Conservation (phyloP, 2,113 vertebrate species). For the Notarius quadriscutis region DNA sequence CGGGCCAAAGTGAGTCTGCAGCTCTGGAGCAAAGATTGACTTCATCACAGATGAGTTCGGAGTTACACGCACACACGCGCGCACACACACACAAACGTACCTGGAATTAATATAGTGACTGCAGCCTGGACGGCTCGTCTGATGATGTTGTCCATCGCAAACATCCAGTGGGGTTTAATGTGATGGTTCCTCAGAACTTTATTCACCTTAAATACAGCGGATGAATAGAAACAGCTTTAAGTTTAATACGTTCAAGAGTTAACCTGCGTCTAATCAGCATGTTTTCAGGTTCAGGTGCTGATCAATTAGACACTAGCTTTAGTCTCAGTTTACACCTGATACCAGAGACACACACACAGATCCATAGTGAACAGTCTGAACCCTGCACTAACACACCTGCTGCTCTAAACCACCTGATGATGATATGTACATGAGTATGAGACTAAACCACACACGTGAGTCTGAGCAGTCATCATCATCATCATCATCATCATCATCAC, state of each 20-base stretch:
- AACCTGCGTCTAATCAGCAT: not conserved
- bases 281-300: not conserved
- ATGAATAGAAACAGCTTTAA: not conserved
- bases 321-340: not conserved
- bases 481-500: too few species aligned
- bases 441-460: not conserved
- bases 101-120: slow-evolving; percentile 89
- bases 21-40: slow-evolving; percentile 69
- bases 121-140: slow-evolving; percentile 90
- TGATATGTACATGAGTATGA: not conserved
- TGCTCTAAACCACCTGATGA: not conserved
- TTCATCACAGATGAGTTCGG: not conserved
- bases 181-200: slow-evolving; percentile 90
- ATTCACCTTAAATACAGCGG: slow-evolving; percentile 78
- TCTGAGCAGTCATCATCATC: not conserved
- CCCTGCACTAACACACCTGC: not conserved
- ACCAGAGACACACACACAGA: not conserved
- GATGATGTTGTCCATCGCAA: slow-evolving; percentile 95
- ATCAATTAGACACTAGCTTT: not conserved
- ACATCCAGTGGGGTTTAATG: slow-evolving; percentile 95
- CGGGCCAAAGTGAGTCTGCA: slow-evolving; percentile 84
- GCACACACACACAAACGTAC: slow-evolving; percentile 61
- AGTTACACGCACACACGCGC: not conserved
- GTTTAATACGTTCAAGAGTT: not conserved
- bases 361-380: not conserved